Percentiles rank a stretch among this genome's conserved stretches.
Evolutionary conservation across 2,113 vertebrate genomes (phyloP).

Genomic region (Mus musculus): GRCm39 chr8:47751001-47751500

Average conservation of each 20-base stretch:
- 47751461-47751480: background rate
- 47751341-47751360: no score
- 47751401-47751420: no score
- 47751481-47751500: conserved; percentile 4
- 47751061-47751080: background rate
- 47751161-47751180: background rate
- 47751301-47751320: background rate
- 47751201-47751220: background rate
- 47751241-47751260: conserved; percentile 39
- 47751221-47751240: background rate
- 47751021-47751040: background rate
- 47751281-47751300: background rate
- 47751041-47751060: background rate
- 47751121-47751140: background rate
- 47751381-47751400: no score
- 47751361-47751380: no score
- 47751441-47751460: background rate
- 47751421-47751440: no score
- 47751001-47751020: no score
- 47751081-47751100: background rate
- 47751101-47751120: background rate
- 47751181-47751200: background rate
- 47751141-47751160: background rate
- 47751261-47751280: background rate
- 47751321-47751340: no score